Evolutionary conservation across 2,888 invertebrate species (phyloP).

Genomic region (Idaea dimidiata): DNA sequence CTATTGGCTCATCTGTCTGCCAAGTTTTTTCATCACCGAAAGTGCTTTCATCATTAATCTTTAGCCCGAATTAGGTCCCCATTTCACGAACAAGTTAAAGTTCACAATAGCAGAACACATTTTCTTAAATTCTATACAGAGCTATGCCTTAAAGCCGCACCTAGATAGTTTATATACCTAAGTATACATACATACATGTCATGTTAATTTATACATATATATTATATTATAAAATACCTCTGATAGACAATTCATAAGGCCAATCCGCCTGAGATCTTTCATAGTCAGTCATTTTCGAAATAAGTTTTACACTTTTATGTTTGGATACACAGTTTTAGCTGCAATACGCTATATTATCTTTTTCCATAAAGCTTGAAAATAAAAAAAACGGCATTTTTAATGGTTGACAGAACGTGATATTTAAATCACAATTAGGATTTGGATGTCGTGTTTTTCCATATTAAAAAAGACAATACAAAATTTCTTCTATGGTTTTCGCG

Average conservation of each 20-base stretch:
- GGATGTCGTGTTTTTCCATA: too few species aligned
- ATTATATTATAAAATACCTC: constrained; percentile 11
- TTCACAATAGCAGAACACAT: neutral
- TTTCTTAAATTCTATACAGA: constrained; percentile 1
- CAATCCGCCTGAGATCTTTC: constrained; percentile 52
- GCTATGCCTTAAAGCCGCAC: constrained; percentile 6
- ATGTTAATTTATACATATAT: neutral
- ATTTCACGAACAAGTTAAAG: neutral
- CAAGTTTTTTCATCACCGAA: neutral
- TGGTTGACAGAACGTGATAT: too few species aligned
- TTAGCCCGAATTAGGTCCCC: neutral
- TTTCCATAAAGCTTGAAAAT: neutral
- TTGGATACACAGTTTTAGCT: constrained; percentile 7
- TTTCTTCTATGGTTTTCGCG: too few species aligned
- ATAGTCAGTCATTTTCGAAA: constrained; percentile 40
- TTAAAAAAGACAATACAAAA: too few species aligned
- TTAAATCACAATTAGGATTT: too few species aligned
- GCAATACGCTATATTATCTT: neutral
- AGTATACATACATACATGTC: constrained; percentile 4
- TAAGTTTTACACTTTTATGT: constrained; percentile 7
- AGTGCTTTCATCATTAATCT: neutral
- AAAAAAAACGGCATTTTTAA: too few species aligned
- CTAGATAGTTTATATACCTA: constrained; percentile 8
- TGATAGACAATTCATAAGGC: constrained; percentile 34
- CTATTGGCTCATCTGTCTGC: neutral